Conservation (phyloP, 2,888 invertebrate genomes). For the Ichneumoninae sp. region DNA sequence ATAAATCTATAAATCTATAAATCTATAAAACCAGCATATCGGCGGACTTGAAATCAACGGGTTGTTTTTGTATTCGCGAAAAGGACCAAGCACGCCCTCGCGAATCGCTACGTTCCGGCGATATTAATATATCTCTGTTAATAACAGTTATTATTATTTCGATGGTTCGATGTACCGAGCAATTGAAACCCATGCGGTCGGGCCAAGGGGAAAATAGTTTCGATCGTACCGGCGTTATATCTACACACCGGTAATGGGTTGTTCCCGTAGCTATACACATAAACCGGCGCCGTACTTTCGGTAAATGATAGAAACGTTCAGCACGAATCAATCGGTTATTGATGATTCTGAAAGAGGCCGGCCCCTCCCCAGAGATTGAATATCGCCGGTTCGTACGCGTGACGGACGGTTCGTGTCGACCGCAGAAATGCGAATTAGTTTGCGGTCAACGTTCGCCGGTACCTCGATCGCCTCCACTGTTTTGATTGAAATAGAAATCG, state of each 20-base stretch:
- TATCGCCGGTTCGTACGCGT: background rate
- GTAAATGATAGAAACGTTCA: conserved; percentile 2
- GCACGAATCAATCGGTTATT: conserved; percentile 14
- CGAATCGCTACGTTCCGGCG: background rate
- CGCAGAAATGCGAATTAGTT: conserved; percentile 17
- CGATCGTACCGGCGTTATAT: background rate
- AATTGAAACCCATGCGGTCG: conserved; percentile 1
- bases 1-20: too few species aligned
- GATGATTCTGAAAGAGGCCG: conserved; percentile 1
- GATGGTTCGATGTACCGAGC: background rate
- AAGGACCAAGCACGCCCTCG: background rate
- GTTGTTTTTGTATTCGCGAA: background rate
- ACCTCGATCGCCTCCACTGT: background rate
- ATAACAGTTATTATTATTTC: background rate
- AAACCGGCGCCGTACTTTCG: background rate
- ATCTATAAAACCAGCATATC: too few species aligned
- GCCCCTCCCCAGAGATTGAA: background rate
- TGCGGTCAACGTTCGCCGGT: background rate
- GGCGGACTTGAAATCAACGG: background rate
- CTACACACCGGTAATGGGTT: background rate
- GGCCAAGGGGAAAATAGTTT: background rate
- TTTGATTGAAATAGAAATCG: conserved; percentile 1
- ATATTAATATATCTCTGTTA: background rate
- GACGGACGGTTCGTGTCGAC: background rate
- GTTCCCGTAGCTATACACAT: background rate